phyloP scores from a whole-genome alignment of 2,888 invertebrate genomes.

The Lycocerus yunnanus region DNA sequence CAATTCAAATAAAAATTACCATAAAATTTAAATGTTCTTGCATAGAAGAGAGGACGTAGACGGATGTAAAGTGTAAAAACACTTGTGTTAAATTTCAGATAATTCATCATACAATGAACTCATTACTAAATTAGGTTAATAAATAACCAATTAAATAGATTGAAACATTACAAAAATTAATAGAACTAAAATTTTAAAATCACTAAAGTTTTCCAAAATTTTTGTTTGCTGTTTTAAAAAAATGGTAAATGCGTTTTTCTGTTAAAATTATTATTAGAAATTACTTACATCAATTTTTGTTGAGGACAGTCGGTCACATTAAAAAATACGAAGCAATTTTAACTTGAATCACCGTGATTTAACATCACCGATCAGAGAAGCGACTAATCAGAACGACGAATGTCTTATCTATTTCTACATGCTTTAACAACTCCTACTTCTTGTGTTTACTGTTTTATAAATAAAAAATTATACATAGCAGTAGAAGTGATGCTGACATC shows the following conservation, averaged over 20 bases:
- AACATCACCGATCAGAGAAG: conserved; percentile 8
- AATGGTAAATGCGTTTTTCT: background rate
- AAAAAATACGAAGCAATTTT: conserved; percentile 3
- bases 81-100: background rate
- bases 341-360: conserved; percentile 2
- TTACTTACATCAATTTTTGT: background rate
- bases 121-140: background rate
- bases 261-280: background rate
- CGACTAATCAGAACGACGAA: background rate
- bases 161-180: background rate
- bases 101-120: background rate
- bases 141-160: background rate
- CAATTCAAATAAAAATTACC: background rate
- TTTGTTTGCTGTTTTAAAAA: background rate
- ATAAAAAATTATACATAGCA: background rate
- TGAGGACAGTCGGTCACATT: background rate
- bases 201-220: background rate
- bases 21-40: background rate
- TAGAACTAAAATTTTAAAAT: background rate
- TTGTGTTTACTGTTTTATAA: conserved; percentile 2
- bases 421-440: conserved; percentile 1
- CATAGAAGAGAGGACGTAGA: background rate
- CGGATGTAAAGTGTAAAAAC: background rate
- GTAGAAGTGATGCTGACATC: background rate
- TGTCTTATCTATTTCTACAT: background rate